Evolutionary conservation across 2,797 vertebrate species (phyloP), one percentile per base, ranked within the genome.

Genomic region (Cuniculus paca): DNA sequence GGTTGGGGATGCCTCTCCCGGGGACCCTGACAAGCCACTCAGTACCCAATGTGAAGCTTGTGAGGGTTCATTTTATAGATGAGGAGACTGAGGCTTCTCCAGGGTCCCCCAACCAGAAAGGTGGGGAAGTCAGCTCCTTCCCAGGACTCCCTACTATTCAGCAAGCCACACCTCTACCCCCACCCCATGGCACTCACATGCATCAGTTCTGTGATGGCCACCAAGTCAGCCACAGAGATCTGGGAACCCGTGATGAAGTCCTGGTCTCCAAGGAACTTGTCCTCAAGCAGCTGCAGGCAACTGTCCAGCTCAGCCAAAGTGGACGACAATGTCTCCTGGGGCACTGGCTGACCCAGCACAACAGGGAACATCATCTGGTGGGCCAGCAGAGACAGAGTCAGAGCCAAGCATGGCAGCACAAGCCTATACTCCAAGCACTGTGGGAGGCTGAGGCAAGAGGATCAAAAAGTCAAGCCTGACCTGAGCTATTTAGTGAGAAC

Each of bases 141-240:
- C 68, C 26, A 7, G 16, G 48, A 58, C 13, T 39, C 26, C 20
- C 54, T 42, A 5, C 0, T 48, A 13, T 3, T 68, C 28, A 5
- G 6, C 3, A 16, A 48, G 20, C 31, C 26, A 28, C 28, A 19
- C 16, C n/a, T n/a, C n/a, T n/a, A 4, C n/a, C 16, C 68, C 13
- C 42, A 13, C 52, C 28, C 24, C 54, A 10, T 0, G 0, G 4
- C 54, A 85, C 95, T 96, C 77, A 98, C 98, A 75, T 98, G 98
- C 99, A 99, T 99, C 97, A 99, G 97, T 97, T 99, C 99, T 7
- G 99, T 99, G 39, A 99, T 14, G 0, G 99, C 99, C 68, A 99
- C 97, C 28, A 99, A 70, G 63, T 99, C 99, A 1, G 99, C 99
- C 98, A 99, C 77, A 20, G 99, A 99, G 97, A 99, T 97, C 45